Conservation (phyloP, 2,797 vertebrate species). For the Mormyrus proboscirostris region DNA sequence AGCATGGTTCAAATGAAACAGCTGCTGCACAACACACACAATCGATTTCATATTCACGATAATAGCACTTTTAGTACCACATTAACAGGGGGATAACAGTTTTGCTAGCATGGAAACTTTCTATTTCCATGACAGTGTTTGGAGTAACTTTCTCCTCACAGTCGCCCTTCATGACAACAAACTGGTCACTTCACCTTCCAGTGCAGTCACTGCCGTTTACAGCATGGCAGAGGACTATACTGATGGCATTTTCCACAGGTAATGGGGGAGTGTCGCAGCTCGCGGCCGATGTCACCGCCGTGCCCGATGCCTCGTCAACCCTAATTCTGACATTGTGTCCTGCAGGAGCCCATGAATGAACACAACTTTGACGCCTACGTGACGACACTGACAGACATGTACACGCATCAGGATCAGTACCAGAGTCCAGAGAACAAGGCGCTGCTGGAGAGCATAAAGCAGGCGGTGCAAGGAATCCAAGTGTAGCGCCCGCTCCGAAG, state of each 20-base stretch:
- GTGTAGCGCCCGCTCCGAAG: conserved; percentile 67
- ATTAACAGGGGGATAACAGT: not conserved
- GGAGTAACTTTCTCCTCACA: conserved; percentile 21
- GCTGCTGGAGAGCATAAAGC: conserved; percentile 98
- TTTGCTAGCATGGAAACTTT: conserved; percentile 9
- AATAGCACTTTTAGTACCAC: not conserved
- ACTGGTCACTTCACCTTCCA: not conserved
- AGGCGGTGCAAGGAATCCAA: conserved; percentile 98
- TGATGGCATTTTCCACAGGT: conserved; percentile 1
- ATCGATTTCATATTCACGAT: not conserved
- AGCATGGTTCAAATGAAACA: not conserved
- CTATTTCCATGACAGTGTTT: conserved; percentile 25
- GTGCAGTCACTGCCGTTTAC: not conserved
- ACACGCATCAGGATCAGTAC: conserved; percentile 99
- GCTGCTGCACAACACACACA: not conserved
- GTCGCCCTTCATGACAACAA: conserved; percentile 11
- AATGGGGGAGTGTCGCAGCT: conserved; percentile 5
- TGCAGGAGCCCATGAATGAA: conserved; percentile 98
- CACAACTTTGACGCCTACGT: conserved; percentile 99
- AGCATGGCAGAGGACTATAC: not conserved
- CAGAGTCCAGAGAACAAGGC: conserved; percentile 99
- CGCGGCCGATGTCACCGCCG: not conserved
- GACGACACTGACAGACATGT: conserved; percentile 99
- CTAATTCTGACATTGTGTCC: conserved; percentile 41
- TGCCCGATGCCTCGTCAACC: not conserved